Conservation (phyloP, 2,888 invertebrate species). For the Morpho deidamia region DNA sequence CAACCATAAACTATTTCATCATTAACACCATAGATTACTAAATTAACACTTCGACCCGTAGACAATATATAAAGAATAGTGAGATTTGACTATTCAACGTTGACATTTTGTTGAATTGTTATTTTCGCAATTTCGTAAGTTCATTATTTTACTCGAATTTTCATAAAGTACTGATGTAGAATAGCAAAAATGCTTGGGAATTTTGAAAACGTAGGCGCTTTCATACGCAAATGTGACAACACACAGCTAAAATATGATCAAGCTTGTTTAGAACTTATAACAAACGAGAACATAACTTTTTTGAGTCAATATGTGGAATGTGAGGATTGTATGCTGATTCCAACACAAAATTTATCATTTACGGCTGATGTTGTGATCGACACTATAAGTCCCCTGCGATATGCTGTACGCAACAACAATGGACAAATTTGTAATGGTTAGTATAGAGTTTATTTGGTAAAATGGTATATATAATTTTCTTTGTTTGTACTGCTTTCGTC, state of each 20-base stretch:
- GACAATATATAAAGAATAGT: background rate
- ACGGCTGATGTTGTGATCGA: conserved; percentile 42
- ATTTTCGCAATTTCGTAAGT: conserved; percentile 34
- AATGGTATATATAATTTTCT: conserved; percentile 1
- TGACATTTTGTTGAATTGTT: conserved; percentile 21
- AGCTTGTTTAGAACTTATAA: conserved; percentile 63
- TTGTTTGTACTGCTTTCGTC: background rate
- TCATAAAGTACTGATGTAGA: conserved; percentile 36
- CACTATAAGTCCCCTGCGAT: conserved; percentile 56
- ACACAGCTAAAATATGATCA: conserved; percentile 54
- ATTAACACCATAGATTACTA: too few species aligned
- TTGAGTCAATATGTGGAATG: conserved; percentile 70
- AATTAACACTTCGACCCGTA: background rate
- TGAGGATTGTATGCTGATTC: conserved; percentile 52
- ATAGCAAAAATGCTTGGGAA: conserved; percentile 45
- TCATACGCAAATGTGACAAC: conserved; percentile 51
- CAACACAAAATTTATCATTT: conserved; percentile 35
- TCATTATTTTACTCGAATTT: conserved; percentile 26
- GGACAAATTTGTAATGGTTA: conserved; percentile 60
- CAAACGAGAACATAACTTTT: conserved; percentile 46
- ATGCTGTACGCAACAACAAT: conserved; percentile 39
- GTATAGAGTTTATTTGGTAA: conserved; percentile 2
- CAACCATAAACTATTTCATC: background rate
- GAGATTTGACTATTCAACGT: conserved; percentile 18
- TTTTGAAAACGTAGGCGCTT: conserved; percentile 64